Conservation (phyloP, 2,113 vertebrate genomes). For the Speoplatyrhinus poulsoni region DNA sequence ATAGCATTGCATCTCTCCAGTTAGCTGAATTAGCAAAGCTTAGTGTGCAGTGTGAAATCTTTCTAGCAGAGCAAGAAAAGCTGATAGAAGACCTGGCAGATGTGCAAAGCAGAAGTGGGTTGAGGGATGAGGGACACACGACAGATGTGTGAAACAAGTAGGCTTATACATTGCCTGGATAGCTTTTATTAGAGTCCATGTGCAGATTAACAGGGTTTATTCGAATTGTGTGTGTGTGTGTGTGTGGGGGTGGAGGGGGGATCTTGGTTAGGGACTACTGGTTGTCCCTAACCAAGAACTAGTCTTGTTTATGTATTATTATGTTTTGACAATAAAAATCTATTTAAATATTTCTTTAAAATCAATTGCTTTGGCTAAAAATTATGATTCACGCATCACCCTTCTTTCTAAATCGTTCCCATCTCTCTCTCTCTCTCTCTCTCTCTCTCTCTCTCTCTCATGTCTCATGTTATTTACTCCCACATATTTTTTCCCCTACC, state of each 20-base stretch:
- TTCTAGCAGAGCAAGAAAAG: too few relatives aligned
- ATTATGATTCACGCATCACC: not conserved
- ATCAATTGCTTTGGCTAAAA: not conserved
- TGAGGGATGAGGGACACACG: conserved; percentile 32
- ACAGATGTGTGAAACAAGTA: conserved; percentile 62
- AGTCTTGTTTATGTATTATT: not conserved
- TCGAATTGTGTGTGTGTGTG: conserved; percentile 25
- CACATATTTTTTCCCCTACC: not conserved
- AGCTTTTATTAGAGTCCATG: conserved; percentile 51
- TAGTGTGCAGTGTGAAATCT: too few relatives aligned
- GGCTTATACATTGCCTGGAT: conserved; percentile 26
- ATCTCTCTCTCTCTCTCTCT: not conserved
- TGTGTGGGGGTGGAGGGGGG: not conserved
- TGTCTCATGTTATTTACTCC: not conserved
- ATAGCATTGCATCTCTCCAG: too few relatives aligned
- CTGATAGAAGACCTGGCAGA: not conserved
- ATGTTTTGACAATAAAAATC: not conserved
- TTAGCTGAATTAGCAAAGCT: too few relatives aligned
- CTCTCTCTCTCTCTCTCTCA: not conserved
- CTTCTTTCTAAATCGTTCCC: not conserved
- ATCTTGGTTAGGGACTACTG: not conserved
- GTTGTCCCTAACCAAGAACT: too few relatives aligned
- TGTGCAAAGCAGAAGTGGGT: conserved; percentile 2
- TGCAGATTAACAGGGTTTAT: conserved; percentile 59
- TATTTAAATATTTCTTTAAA: not conserved